Evolutionary conservation across 2,888 invertebrate genomes (phyloP).

Genomic region (Adelognathus sp.): DNA sequence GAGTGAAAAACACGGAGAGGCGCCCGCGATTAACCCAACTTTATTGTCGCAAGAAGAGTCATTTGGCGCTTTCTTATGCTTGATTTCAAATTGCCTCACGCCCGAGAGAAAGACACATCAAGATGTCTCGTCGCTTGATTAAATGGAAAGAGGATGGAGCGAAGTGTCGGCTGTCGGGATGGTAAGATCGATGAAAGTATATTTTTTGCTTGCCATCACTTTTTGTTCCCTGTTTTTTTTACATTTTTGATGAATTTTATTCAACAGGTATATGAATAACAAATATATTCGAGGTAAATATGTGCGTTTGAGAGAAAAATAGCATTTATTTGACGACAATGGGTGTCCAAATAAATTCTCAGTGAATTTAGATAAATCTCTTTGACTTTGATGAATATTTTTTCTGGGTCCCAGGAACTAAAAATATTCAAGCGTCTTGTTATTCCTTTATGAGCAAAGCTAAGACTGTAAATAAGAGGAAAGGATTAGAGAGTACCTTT

Average conservation of each 20-base stretch:
- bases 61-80: slow-evolving; percentile 47
- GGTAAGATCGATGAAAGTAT: not conserved
- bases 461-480: no score
- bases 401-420: no score
- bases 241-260: not conserved
- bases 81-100: slow-evolving; percentile 53
- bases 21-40: slow-evolving; percentile 54
- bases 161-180: not conserved
- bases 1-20: slow-evolving; percentile 43
- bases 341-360: no score
- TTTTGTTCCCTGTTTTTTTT: not conserved
- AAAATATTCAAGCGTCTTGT: no score
- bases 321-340: no score
- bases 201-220: not conserved
- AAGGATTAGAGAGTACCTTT: no score
- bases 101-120: slow-evolving; percentile 42
- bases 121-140: slow-evolving; percentile 56
- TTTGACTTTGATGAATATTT: no score
- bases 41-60: slow-evolving; percentile 55
- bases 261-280: not conserved
- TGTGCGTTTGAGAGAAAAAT: no score
- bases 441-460: no score
- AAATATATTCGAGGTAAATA: not conserved
- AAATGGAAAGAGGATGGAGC: slow-evolving; percentile 27
- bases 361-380: no score